Evolutionary conservation across 1,140 invertebrate species (phyloP).

Genomic region (Papilio aristodemus): DNA sequence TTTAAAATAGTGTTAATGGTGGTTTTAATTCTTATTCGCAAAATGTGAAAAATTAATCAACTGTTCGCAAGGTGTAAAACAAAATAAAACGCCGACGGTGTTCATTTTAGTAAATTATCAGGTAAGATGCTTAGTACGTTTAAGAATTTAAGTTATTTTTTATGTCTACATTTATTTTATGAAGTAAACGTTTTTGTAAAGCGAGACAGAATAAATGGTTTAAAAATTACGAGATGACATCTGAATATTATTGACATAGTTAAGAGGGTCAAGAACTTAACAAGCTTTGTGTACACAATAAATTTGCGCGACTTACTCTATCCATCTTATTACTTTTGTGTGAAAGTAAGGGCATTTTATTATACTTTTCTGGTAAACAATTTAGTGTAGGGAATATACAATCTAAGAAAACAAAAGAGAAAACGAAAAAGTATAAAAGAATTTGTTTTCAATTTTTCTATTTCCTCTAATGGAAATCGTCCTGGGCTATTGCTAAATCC

Average conservation of each 20-base stretch:
- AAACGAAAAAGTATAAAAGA: too few species aligned
- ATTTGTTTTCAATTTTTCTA: too few species aligned
- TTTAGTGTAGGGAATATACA: too few species aligned
- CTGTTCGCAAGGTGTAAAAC: conserved; percentile 1
- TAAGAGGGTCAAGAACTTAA: neutral
- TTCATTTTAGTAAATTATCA: neutral
- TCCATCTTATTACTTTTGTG: neutral
- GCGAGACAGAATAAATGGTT: neutral
- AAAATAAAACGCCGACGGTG: neutral
- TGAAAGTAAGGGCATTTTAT: too few species aligned
- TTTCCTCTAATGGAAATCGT: too few species aligned
- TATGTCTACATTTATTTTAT: neutral
- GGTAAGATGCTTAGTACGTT: neutral
- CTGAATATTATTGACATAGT: conserved; percentile 13
- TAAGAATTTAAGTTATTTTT: neutral
- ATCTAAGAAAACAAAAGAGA: too few species aligned
- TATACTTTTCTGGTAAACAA: too few species aligned
- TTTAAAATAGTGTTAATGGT: neutral
- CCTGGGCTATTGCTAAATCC: too few species aligned
- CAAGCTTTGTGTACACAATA: neutral
- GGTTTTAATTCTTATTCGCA: neutral
- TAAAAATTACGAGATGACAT: conserved; percentile 8
- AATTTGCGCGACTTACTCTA: neutral
- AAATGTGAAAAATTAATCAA: conserved; percentile 26
- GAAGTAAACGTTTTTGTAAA: neutral